Conservation (phyloP, 2,797 vertebrate genomes). For the Leptatherina wallacei region DNA sequence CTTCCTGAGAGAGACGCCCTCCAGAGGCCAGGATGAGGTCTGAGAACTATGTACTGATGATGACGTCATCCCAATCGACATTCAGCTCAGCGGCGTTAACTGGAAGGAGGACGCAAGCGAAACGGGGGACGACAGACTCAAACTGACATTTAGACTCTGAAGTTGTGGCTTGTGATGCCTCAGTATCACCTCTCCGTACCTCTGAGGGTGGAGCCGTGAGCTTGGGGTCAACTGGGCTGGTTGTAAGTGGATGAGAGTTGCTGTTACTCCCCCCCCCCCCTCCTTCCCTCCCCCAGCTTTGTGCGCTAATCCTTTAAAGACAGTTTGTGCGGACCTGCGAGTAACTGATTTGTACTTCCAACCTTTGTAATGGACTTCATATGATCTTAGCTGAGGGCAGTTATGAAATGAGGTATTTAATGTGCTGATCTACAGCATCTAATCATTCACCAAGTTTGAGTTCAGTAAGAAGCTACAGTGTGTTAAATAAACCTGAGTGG, state of each 20-base stretch:
- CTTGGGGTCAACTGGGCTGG: conserved; percentile 9
- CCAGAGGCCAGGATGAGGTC: conserved; percentile 59
- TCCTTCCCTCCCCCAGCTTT: conserved; percentile 16
- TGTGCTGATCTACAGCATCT: conserved; percentile 75
- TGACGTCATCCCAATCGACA: conserved; percentile 14
- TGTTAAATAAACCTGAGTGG: conserved; percentile 51
- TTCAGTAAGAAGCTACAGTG: conserved; percentile 49
- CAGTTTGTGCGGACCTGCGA: conserved; percentile 39
- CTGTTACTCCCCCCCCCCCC: conserved; percentile 3
- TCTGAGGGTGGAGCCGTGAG: conserved; percentile 20
- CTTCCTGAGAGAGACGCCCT: conserved; percentile 81
- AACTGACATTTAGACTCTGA: conserved; percentile 23
- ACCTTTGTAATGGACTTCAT: conserved; percentile 10
- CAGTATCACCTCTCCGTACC: conserved; percentile 21
- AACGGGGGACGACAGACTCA: conserved; percentile 18
- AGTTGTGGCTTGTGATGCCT: conserved; percentile 16
- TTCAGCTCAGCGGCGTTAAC: conserved; percentile 36
- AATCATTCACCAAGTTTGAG: conserved; percentile 49
- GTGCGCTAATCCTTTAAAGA: conserved; percentile 36
- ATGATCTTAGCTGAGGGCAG: conserved; percentile 32
- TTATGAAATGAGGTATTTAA: conserved; percentile 55
- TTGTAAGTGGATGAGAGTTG: conserved; percentile 11
- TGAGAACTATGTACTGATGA: conserved; percentile 39
- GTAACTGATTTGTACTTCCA: conserved; percentile 28
- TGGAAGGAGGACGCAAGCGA: conserved; percentile 33